Base-by-base conservation (phyloP, 1,140 invertebrate genomes). In the Rhagoletis pomonella region DNA sequence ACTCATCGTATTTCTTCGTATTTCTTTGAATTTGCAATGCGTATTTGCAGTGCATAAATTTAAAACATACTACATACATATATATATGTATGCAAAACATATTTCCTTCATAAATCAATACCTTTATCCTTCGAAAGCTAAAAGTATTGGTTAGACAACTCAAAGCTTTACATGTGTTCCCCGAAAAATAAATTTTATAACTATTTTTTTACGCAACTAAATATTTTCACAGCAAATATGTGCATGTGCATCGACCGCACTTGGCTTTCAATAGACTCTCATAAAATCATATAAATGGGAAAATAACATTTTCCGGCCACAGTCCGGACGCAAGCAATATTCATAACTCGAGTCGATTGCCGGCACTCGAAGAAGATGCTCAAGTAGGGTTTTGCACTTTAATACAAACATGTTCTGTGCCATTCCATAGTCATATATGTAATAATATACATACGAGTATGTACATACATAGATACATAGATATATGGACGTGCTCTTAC, bases 281-380 rank as follows among this genome's bases (percentile, higher is more conserved):
- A 85, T 85, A 85, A 85, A 85, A 85, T 85, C 58, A 85, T 62
- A 85, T 85, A 85, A 60, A 85, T 85, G 59, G 55, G 84, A 85
- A 62, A 60, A 85, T 85, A 85, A 85, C 59, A 85, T 85, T 85
- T 85, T 85, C 84, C 84, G 84, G 84, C 84, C 58, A 17, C 55
- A 59, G 39, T 85, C 55, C 59, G 73, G 73, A 81, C 73, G 47
- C 73, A 81, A 81, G 55, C 84, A 85, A 85, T 85, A 85, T 85
- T 85, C 59, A 85, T 85, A 85, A 44, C 84, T 81, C n/a, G 47
- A 19, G 6, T 19, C 73, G 47, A 19, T 81, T n/a, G 73, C 73
- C 47, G 47, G 0, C 44, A 47, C n/a, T 81, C 55, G n/a, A 81
- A 42, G n/a, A 81, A 19, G 73, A 29, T 81, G 47, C 73, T 81